Conservation (phyloP, 2,888 invertebrate genomes). For the Erebia palarica region DNA sequence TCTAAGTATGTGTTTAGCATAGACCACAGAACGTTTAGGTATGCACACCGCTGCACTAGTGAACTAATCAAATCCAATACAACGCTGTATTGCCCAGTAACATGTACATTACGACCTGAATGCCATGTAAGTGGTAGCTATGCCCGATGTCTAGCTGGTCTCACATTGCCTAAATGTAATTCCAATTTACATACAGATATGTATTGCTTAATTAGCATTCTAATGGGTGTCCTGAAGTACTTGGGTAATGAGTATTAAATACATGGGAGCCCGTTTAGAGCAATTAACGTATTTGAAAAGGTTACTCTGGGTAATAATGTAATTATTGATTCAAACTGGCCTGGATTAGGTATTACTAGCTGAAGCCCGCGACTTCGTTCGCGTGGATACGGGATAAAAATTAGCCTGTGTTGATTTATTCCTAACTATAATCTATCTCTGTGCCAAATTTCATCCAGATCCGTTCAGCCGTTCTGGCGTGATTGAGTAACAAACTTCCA, state of each 20-base stretch:
- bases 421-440: too few species aligned
- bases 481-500: too few species aligned
- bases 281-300: background rate
- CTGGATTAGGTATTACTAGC: too few species aligned
- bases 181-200: constrained; percentile 34
- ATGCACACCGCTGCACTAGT: background rate
- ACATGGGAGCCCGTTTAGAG: background rate
- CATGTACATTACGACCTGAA: background rate
- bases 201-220: constrained; percentile 31
- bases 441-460: too few species aligned
- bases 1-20: too few species aligned
- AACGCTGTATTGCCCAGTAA: background rate
- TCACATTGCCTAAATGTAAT: constrained; percentile 31
- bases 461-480: too few species aligned
- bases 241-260: constrained; percentile 27
- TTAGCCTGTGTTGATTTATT: too few species aligned
- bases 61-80: background rate
- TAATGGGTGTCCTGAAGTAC: constrained; percentile 25
- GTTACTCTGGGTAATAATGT: background rate
- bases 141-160: constrained; percentile 1
- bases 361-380: too few species aligned
- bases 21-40: background rate
- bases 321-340: too few species aligned
- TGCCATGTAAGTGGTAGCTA: background rate
- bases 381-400: too few species aligned